These are phyloP conservation scores for Ligdia adustata DNA, from an alignment of 2,888 invertebrate genomes.

Conservation along the genomic window DNA sequence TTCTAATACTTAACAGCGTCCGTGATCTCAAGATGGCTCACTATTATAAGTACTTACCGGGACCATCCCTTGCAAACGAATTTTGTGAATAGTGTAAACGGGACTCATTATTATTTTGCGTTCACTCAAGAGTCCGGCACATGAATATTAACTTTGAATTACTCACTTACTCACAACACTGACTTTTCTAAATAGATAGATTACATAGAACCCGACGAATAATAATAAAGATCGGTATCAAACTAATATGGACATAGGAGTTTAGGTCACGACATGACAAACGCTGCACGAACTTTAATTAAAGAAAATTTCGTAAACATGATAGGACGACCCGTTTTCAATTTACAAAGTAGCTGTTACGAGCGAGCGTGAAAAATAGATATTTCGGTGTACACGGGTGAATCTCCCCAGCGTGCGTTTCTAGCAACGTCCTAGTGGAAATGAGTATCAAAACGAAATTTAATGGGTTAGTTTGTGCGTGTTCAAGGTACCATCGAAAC, in stretches of 20 bases:
- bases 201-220: constrained; percentile 62
- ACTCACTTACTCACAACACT: constrained; percentile 47
- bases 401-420: constrained; percentile 43
- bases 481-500: constrained; percentile 71
- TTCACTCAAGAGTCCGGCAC: constrained; percentile 18
- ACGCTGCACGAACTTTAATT: constrained; percentile 66
- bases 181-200: constrained; percentile 61
- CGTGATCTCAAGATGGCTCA: neutral
- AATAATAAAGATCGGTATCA: constrained; percentile 72
- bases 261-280: constrained; percentile 62
- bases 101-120: constrained; percentile 55
- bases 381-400: constrained; percentile 25
- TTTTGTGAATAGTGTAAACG: constrained; percentile 65
- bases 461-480: constrained; percentile 66
- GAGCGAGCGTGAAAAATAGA: constrained; percentile 26
- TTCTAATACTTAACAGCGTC: no score
- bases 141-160: constrained; percentile 37
- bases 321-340: constrained; percentile 47
- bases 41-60: constrained; percentile 62
- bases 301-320: constrained; percentile 64
- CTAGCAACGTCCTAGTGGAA: constrained; percentile 57
- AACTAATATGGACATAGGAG: constrained; percentile 68
- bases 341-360: constrained; percentile 41
- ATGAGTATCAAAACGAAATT: constrained; percentile 65
- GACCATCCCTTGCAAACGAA: constrained; percentile 56